Base-by-base conservation (phyloP, 2,888 invertebrate genomes). In the Drosophila histrio region DNA sequence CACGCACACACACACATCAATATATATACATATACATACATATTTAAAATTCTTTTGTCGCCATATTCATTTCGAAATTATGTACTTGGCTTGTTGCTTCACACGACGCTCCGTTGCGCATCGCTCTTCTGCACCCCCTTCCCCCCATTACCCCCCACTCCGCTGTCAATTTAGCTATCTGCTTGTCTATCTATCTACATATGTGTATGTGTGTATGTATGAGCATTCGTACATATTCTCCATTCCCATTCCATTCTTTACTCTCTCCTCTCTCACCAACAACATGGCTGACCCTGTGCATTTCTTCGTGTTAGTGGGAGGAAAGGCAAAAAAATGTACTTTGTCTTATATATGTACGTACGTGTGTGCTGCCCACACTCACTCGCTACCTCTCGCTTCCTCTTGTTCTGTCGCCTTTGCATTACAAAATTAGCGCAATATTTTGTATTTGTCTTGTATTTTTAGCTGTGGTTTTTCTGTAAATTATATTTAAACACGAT, bases 61-160 rank as follows among this genome's bases (percentile, higher is more conserved):
- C 78, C 79, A 86, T 80, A 71, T 73, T 83, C 70, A 80, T 83
- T 85, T 83, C 77, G 80, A 83, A 83, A 83, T 83, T 58, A 75
- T 85, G 79, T 79, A 73, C 84, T 84, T 83, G 78, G 78, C 78
- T 84, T 82, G 76, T 82, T 82, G 84, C 81, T 82, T 84, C 81
- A 80, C 84, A 79, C 80, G 83, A 73, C 77, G 77, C 77, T 77
- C 36, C 71, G 74, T 63, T 69, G 71, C 77, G 71, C 77, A 60
- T 75, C 56, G 65, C 32, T 50, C 62, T 46, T 19, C 38, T 19
- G 9, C 17, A n/a, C 13, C 44, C 36, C 22, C 22, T 15, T 4
- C 19, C 11, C 34, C 30, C 19, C 19, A 17, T 13, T 22, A 11
- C 30, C 52, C 30, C 52, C 17, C 17, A 13, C 58, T 19, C 69